phyloP scores from a whole-genome alignment of 2,797 vertebrate species.

The Betta splendens region DNA sequence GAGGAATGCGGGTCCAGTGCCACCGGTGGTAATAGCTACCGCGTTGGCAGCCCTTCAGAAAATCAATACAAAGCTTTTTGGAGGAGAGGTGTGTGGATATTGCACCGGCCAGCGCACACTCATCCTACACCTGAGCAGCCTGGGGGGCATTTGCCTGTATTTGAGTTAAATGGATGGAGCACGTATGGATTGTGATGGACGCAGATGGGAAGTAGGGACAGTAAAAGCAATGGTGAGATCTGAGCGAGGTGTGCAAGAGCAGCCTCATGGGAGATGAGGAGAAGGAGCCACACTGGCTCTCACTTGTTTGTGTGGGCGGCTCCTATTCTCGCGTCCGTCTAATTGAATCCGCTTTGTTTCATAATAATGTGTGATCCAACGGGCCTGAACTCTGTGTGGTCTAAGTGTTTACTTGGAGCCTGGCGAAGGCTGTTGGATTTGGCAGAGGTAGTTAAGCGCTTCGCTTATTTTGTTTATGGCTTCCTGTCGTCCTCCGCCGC shows the following conservation, averaged over 20 bases:
- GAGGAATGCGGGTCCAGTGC: slow-evolving; percentile 21
- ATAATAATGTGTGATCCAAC: slow-evolving; percentile 38
- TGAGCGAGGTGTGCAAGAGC: slow-evolving; percentile 56
- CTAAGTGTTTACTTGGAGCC: slow-evolving; percentile 39
- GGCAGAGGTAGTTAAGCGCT: slow-evolving; percentile 31
- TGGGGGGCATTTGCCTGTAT: slow-evolving; percentile 55
- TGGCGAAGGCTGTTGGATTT: slow-evolving; percentile 35
- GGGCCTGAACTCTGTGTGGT: slow-evolving; percentile 25
- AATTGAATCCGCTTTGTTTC: slow-evolving; percentile 73
- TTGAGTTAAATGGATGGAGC: slow-evolving; percentile 43
- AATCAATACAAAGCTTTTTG: slow-evolving; percentile 49
- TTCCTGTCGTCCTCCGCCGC: slow-evolving; percentile 56
- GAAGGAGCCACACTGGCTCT: slow-evolving; percentile 37
- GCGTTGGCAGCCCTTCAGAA: slow-evolving; percentile 36
- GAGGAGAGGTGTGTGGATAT: slow-evolving; percentile 15
- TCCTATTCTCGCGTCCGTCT: slow-evolving; percentile 50
- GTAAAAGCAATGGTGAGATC: slow-evolving; percentile 70
- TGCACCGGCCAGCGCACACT: neutral
- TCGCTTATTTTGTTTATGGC: slow-evolving; percentile 62
- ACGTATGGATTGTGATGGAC: slow-evolving; percentile 52
- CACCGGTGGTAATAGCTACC: slow-evolving; percentile 34
- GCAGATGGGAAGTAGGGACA: slow-evolving; percentile 48
- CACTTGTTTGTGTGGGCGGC: slow-evolving; percentile 25
- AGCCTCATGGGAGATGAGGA: slow-evolving; percentile 64
- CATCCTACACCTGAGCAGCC: slow-evolving; percentile 14